Base-by-base conservation (phyloP, 2,797 vertebrate genomes). In the Sebastes paucispinis region DNA sequence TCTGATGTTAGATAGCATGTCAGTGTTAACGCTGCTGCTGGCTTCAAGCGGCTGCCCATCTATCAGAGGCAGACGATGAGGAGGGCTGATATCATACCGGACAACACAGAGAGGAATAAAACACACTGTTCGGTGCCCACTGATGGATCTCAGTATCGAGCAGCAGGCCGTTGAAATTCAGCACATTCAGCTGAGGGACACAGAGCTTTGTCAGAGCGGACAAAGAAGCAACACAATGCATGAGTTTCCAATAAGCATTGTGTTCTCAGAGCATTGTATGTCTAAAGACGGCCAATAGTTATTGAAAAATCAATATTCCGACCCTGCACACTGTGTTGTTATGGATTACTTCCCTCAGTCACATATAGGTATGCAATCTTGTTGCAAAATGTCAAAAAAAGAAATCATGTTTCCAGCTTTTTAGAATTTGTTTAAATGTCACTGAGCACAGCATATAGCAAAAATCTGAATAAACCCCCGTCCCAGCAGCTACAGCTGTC, bases 161-260 rank as follows among this genome's bases (percentile, higher is more conserved):
- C 60, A 24, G 3, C 75, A 69, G 67, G 55, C 66, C 73, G 66
- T 69, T 20, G 2, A 78, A 78, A 67, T 79, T 67, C 82, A 63
- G 27, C 31, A 73, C 85, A 81, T 79, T 85, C 73, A 79, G 60
- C 71, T 36, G 72, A 77, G 64, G 62, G 81, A 85, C 31, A 34
- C 71, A 58, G 77, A 73, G 73, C 81, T 87, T 83, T 87, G 87
- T 91, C 83, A 83, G 78, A 43, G 65, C 79, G 72, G 54, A 90
- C 80, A 89, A 84, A 91, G 84, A 69, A 59, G 55, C 58, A 64
- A 62, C 55, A 76, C 63, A 70, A 73, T 22, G 66, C 68, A 77
- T 72, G 11, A 8, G 52, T 83, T 82, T 75, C 76, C 87, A 80
- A 72, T 77, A 78, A 65, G 66, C 74, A 83, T 75, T 86, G 68